Percentiles rank a stretch among this genome's conserved stretches.
Conservation (phyloP, 1,140 invertebrate genomes). For the Aphelenchoides besseyi region DNA sequence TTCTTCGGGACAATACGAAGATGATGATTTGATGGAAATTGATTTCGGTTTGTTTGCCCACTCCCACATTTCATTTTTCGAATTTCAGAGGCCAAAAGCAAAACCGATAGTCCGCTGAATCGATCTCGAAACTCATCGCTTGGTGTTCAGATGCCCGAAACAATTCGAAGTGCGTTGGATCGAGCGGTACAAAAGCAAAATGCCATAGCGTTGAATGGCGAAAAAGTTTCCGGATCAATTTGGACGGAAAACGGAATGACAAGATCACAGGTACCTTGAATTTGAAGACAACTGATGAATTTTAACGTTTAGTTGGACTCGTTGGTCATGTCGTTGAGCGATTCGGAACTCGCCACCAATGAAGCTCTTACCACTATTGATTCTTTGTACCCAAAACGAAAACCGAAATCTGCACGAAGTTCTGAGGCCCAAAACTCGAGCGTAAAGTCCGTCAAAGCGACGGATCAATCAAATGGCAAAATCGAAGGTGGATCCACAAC, state of each 20-base stretch:
- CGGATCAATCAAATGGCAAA: no score
- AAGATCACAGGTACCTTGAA: not conserved
- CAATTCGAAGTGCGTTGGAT: conserved; percentile 31
- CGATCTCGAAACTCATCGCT: conserved; percentile 41
- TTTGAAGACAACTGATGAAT: not conserved
- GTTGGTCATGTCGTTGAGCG: not conserved
- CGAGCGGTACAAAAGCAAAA: not conserved
- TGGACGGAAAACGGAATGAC: not conserved
- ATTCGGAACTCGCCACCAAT: not conserved
- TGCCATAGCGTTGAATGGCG: not conserved
- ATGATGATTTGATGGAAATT: conserved; percentile 37
- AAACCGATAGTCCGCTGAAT: conserved; percentile 26
- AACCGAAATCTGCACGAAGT: not conserved
- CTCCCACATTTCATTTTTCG: conserved; percentile 11
- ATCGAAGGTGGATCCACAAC: no score
- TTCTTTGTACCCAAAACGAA: not conserved
- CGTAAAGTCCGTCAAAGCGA: no score
- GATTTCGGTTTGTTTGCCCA: conserved; percentile 40
- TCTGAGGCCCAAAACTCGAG: not conserved
- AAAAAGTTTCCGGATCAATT: not conserved
- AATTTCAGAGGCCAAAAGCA: not conserved
- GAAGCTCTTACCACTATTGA: not conserved
- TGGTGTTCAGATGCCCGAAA: conserved; percentile 30
- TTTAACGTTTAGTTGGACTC: not conserved
- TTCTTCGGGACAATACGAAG: not conserved